Evolutionary conservation across 2,113 vertebrate genomes (phyloP).

Genomic region (Megaceryle maxima): DNA sequence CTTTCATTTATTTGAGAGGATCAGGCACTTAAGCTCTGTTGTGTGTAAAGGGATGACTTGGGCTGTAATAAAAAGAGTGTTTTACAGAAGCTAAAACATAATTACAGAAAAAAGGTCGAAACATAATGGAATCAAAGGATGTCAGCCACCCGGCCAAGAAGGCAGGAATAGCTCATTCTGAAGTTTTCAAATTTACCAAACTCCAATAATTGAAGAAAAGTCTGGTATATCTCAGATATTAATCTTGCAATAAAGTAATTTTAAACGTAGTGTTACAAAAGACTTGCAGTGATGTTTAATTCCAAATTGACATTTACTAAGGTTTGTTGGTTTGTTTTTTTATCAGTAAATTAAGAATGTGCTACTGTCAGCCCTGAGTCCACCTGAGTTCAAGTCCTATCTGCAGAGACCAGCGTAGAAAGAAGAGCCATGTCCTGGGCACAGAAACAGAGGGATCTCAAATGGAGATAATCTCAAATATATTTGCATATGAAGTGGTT

Average conservation of each 20-base stretch:
- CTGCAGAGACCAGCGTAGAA: not conserved
- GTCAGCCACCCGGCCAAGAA: not conserved
- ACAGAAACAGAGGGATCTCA: not conserved
- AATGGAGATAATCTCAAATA: not conserved
- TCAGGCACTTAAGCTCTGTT: not conserved
- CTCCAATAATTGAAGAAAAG: not conserved
- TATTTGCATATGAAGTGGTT: not conserved
- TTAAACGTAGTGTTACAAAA: conserved; percentile 1
- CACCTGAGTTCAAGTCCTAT: not conserved
- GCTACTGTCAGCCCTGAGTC: not conserved
- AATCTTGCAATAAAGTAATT: not conserved
- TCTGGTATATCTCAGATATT: not conserved
- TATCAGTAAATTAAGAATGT: conserved; percentile 12
- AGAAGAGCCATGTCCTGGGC: not conserved
- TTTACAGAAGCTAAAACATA: conserved; percentile 3
- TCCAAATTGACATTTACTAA: conserved; percentile 47
- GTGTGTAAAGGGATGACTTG: not conserved
- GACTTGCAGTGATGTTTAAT: conserved; percentile 9
- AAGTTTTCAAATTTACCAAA: not conserved
- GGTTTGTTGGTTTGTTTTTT: not conserved
- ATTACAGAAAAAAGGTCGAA: not conserved
- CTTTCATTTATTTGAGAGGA: conserved; percentile 11
- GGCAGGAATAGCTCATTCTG: not conserved
- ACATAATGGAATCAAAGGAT: not conserved
- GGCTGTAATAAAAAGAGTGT: not conserved